These are phyloP conservation scores for Cavia porcellus DNA, from an alignment of 2,113 vertebrate genomes.

Conservation along the genomic window DNA sequence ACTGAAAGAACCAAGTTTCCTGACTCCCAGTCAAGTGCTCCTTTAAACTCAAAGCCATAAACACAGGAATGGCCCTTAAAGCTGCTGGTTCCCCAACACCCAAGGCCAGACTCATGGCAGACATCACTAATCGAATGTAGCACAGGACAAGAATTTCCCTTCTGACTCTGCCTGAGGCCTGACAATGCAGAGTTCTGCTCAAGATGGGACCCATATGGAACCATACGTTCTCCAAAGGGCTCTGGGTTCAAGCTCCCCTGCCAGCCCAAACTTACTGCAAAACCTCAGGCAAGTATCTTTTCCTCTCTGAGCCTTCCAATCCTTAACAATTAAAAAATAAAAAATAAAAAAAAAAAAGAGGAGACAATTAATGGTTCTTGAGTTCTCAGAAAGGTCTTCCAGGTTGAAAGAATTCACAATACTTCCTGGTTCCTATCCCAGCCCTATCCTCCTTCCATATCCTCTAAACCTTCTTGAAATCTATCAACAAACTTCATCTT, in stretches of 20 bases:
- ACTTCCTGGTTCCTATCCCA: background rate
- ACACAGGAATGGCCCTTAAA: background rate
- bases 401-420: background rate
- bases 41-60: background rate
- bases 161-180: background rate
- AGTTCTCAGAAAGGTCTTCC: background rate
- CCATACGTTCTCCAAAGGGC: fast-evolving
- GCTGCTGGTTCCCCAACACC: background rate
- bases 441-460: background rate
- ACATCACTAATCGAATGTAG: background rate
- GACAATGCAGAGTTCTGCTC: background rate
- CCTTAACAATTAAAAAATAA: background rate
- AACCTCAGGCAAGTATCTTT: background rate
- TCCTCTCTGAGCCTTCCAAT: background rate
- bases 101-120: background rate
- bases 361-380: background rate
- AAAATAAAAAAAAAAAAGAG: too few species aligned
- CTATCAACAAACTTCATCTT: background rate
- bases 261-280: background rate
- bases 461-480: background rate
- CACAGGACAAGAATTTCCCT: background rate
- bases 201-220: background rate
- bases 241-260: background rate
- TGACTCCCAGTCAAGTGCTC: background rate
- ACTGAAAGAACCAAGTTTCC: background rate